phyloP scores from a whole-genome alignment of 2,113 vertebrate genomes.

The Lontra canadensis region DNA sequence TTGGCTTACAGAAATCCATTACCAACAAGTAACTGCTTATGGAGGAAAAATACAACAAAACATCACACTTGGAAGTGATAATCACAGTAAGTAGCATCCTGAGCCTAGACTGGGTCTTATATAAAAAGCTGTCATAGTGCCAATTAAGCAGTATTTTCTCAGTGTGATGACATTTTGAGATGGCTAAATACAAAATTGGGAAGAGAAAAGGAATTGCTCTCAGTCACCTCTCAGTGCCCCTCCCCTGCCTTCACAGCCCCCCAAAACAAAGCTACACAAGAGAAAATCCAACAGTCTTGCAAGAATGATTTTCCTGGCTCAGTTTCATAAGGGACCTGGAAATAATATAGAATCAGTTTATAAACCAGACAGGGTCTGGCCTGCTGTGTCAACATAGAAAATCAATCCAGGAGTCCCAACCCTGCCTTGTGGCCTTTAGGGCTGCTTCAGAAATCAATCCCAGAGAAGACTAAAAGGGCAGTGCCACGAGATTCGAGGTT shows the following conservation, averaged over 20 bases:
- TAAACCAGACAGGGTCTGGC: constrained; percentile 61
- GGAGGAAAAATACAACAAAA: constrained; percentile 55
- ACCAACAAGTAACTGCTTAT: constrained; percentile 63
- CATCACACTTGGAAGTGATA: constrained; percentile 40
- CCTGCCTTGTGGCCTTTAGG: constrained; percentile 57
- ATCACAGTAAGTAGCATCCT: constrained; percentile 13
- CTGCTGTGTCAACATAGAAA: constrained; percentile 67
- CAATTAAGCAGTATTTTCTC: constrained; percentile 67
- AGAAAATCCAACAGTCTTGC: background rate
- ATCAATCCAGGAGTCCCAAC: constrained; percentile 63
- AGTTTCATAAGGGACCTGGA: constrained; percentile 64
- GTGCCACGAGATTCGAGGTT: background rate
- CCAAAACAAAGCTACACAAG: background rate
- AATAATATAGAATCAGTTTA: constrained; percentile 72
- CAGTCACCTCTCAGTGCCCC: background rate
- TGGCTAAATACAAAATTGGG: constrained; percentile 43
- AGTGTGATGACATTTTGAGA: constrained; percentile 52
- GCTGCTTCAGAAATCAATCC: constrained; percentile 65
- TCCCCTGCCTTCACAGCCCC: background rate
- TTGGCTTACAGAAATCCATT: constrained; percentile 71
- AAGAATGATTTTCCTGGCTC: constrained; percentile 47
- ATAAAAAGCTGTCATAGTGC: constrained; percentile 41
- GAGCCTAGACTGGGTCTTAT: background rate
- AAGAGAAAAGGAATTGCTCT: background rate
- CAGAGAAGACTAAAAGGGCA: constrained; percentile 42